phyloP scores from a whole-genome alignment of 2,797 vertebrate species.

The Pteropus rufus region DNA sequence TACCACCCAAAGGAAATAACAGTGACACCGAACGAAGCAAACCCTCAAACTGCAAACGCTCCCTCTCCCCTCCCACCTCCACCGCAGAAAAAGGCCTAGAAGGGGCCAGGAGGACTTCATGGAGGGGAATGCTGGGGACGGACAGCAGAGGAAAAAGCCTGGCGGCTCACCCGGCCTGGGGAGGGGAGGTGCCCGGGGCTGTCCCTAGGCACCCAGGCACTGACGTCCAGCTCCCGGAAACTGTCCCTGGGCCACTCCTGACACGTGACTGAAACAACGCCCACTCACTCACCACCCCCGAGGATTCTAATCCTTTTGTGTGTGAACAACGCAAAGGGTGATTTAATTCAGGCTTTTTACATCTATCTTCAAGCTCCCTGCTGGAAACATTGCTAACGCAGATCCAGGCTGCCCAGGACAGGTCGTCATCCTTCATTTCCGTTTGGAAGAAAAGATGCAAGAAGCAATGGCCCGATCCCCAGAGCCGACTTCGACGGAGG shows the following conservation, averaged over 20 bases:
- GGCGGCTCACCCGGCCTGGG: not conserved
- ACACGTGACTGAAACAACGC: not conserved
- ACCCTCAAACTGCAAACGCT: not conserved
- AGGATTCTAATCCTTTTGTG: not conserved
- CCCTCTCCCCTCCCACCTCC: not conserved
- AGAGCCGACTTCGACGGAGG: not conserved
- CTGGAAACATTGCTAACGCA: not conserved
- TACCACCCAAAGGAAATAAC: not conserved
- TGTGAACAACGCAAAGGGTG: not conserved
- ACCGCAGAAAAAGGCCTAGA: not conserved
- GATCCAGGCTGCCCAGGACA: not conserved
- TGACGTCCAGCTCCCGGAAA: not conserved
- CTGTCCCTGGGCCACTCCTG: not conserved
- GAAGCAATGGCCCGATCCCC: not conserved
- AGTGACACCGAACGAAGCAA: not conserved
- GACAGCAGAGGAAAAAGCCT: not conserved
- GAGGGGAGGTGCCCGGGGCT: not conserved
- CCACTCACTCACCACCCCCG: not conserved
- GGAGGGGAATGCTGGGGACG: not conserved
- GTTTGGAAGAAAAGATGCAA: constrained; percentile 13
- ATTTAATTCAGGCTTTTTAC: not conserved
- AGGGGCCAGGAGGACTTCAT: not conserved
- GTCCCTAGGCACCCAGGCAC: not conserved
- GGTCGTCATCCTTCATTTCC: not conserved
- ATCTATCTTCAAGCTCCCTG: not conserved